phyloP scores from a whole-genome alignment of 2,797 vertebrate species.

The Rhinella marina region DNA sequence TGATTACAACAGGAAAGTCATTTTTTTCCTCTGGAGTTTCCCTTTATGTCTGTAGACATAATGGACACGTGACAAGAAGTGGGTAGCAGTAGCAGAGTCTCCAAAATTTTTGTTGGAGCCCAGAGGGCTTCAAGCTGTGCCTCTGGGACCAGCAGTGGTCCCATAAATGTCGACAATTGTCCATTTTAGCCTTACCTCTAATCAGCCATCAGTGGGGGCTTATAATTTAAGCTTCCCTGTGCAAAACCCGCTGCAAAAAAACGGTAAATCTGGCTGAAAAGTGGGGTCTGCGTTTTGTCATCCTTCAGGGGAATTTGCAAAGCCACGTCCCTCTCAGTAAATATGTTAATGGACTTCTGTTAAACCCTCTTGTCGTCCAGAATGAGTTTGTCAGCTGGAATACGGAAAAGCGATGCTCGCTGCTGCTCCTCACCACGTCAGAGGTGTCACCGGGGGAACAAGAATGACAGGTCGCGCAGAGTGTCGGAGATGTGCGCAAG shows the following conservation, averaged over 20 bases:
- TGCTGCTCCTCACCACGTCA: background rate
- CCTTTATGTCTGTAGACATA: too few species aligned
- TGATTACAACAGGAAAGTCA: too few species aligned
- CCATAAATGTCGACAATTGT: too few species aligned
- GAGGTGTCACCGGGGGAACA: background rate
- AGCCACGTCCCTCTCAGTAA: conserved; percentile 30
- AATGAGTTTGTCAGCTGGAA: background rate
- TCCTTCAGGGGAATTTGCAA: conserved; percentile 33
- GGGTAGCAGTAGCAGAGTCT: too few species aligned
- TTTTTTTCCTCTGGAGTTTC: too few species aligned
- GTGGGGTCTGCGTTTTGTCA: conserved; percentile 36
- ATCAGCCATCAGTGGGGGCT: background rate
- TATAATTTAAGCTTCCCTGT: background rate
- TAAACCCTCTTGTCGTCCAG: conserved; percentile 16
- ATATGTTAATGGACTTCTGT: conserved; percentile 57
- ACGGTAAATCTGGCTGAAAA: background rate
- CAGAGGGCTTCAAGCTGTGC: too few species aligned
- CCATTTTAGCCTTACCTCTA: background rate
- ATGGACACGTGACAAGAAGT: too few species aligned
- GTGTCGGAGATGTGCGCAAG: background rate
- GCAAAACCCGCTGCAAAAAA: background rate
- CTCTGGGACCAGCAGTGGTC: too few species aligned
- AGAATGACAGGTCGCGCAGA: background rate
- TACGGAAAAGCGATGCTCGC: conserved; percentile 17
- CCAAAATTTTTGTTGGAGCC: too few species aligned